Evolutionary conservation across 2,113 vertebrate genomes (phyloP), one percentile per base, ranked within the genome.

Genomic region (Corynorhinus townsendii): DNA sequence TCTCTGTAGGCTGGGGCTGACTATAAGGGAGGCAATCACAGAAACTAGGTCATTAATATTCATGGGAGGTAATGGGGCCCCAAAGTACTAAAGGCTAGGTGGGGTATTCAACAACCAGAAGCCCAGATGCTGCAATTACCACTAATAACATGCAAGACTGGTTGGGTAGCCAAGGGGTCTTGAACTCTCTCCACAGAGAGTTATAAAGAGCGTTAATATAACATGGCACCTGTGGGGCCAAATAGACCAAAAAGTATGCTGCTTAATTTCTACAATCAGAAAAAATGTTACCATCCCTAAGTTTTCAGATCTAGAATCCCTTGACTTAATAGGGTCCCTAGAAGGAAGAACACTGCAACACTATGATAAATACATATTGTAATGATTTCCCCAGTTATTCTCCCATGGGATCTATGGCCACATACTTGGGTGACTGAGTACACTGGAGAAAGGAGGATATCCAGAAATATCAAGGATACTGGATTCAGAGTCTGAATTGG

Each of bases 231-330:
- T 30, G 2, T 11, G 10, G 26, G 40, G 20, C 9, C 81, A 88
- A 83, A 91, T 35, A 79, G 28, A 54, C 49, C n/a, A 82, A 72
- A 2, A 80, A 49, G 7, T 4, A 1, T 89, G 10, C 33, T 75
- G 0, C 24, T 56, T 93, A 81, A 86, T 43, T 62, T 84, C 26
- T 71, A 33, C 35, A 84, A 38, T 38, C 20, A 94, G 49, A 82
- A 69, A 75, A 26, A 89, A 38, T 71, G 24, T 54, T 86, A 83
- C 0, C n/a, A 40, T 22, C 15, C 43, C 19, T 92, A 59, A 76
- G 75, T 49, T 93, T 96, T 93, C 69, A 91, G 26, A 69, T 56
- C n/a, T 54, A 83, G 91, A 93, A 28, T 16, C 64, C 26, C 10
- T 35, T 96, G 56, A 85, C 33, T 79, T 71, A 33, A 95, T 83